Base-by-base conservation (phyloP, 2,113 vertebrate species). In the Columba livia region DNA sequence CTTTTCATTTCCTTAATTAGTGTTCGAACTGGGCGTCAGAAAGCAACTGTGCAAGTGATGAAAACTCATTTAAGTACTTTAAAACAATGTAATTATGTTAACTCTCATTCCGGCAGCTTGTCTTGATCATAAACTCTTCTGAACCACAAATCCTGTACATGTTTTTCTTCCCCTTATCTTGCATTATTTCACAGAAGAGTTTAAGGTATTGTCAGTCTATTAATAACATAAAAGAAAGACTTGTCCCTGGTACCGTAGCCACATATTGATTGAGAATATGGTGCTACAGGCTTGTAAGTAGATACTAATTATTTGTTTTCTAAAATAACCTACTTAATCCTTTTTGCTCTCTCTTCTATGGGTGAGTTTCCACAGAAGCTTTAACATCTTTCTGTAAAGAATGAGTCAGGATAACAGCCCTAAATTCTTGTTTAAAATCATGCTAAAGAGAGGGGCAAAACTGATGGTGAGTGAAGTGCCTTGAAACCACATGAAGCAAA, bases 1-100 rank as follows among this genome's bases (percentile, higher is more conserved):
- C n/a, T 94, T 96, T 67, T 70, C 32, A 73, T 96, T 91, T 85
- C 82, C 79, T 88, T 94, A 95, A 94, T 93, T 92, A 79, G 74
- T 48, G 31, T 85, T 93, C 50, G 56, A 56, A 71, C 38, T 47
- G 36, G 40, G 60, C 29, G 0, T 88, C 70, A 57, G 89, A 93
- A 91, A 77, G 58, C 51, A 78, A 94, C 85, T 50, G 56, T 44
- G 60, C 32, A 47, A 90, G 61, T 61, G 88, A 81, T 51, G 58
- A 80, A 90, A 81, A 69, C 2, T 1, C 50, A 7, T 79, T 77
- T 40, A 86, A 89, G 61, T 73, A 66, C 81, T 94, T 58, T 61
- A 56, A 84, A 92, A 81, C 61, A 93, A 85, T 40, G 71, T 64
- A 87, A 88, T 92, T 48, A 71, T 6, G 11, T 80, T 92, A 72